These are phyloP conservation scores for Eptatretus burgeri DNA, from an alignment of 2,113 vertebrate genomes.

Conservation along the genomic window DNA sequence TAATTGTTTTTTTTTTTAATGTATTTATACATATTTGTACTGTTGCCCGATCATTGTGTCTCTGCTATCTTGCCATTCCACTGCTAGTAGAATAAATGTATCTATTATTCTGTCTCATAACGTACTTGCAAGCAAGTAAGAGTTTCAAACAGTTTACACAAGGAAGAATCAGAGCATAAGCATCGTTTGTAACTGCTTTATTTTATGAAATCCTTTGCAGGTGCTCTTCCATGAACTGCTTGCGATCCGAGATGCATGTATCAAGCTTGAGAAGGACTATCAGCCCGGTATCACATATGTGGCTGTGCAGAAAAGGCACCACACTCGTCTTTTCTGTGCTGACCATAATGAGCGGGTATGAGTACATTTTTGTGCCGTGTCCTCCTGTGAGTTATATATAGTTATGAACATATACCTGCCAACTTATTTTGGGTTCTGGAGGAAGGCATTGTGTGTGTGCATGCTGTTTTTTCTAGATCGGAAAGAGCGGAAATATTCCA, in stretches of 20 bases:
- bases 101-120: too few relatives aligned
- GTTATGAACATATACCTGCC: neutral
- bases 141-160: too few relatives aligned
- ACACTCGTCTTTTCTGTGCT: conserved; percentile 90
- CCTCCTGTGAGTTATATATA: neutral
- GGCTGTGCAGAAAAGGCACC: conserved; percentile 92
- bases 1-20: too few relatives aligned
- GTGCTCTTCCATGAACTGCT: conserved; percentile 94
- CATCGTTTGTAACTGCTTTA: too few relatives aligned
- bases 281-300: conserved; percentile 98
- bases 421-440: neutral
- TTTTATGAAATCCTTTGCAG: conserved; percentile 15
- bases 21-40: too few relatives aligned
- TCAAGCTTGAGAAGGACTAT: conserved; percentile 94
- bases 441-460: neutral
- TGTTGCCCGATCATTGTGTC: too few relatives aligned
- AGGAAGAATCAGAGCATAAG: too few relatives aligned
- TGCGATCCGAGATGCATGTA: conserved; percentile 91
- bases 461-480: conserved; percentile 28
- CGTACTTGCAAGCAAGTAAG: too few relatives aligned
- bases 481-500: conserved; percentile 92
- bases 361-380: neutral
- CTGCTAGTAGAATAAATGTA: too few relatives aligned
- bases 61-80: too few relatives aligned
- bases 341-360: conserved; percentile 92